Evolutionary conservation across 53 echinoderm and acorn worm genomes (phyloP), one percentile per base, ranked within the genome.

Genomic region (Henricia sp.): DNA sequence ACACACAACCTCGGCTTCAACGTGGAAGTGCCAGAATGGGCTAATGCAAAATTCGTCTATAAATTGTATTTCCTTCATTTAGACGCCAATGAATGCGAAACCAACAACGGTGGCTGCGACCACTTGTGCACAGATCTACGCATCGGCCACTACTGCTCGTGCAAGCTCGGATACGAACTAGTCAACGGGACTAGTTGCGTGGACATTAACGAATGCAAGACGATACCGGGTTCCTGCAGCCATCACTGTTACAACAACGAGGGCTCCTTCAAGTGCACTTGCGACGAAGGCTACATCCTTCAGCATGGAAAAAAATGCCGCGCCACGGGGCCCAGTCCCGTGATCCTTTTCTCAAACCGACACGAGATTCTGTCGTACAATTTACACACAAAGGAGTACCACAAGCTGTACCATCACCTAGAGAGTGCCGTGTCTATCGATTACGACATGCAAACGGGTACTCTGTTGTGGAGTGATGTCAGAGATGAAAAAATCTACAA

Each of bases 191-290:
- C n/a, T 14, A 21, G 27, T 14, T 99, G 99, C 44, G 66, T 85
- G 57, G 94, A 99, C 85, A 88, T 99, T 74, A 87, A 99, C 46
- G 99, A 99, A 37, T 99, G 99, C 85, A 89, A 94, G 75, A 77
- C 72, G 1, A 53, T 70, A 38, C 87, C 82, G 26, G 90, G 88
- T 27, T 68, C 68, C 39, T 99, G 99, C 87, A 94, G 92, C 55
- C 99, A 94, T 29, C 37, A n/a, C 25, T 99, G 99, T 70, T 24
- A 67, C 64, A 92, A 99, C 87, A 35, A 9, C 0, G 51, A 83
- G 1, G 94, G 99, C 35, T 29, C 63, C 72, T 94, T 67, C 82
- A 88, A 69, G 41, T 99, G 99, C 77, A 82, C 54, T 46, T 99
- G 99, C 29, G 44, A 83, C 3, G 89, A 91, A 1, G 91, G 90